Evolutionary conservation across 2,113 vertebrate genomes (phyloP), one percentile per base, ranked within the genome.

Genomic region (Otocyon megalotis): DNA sequence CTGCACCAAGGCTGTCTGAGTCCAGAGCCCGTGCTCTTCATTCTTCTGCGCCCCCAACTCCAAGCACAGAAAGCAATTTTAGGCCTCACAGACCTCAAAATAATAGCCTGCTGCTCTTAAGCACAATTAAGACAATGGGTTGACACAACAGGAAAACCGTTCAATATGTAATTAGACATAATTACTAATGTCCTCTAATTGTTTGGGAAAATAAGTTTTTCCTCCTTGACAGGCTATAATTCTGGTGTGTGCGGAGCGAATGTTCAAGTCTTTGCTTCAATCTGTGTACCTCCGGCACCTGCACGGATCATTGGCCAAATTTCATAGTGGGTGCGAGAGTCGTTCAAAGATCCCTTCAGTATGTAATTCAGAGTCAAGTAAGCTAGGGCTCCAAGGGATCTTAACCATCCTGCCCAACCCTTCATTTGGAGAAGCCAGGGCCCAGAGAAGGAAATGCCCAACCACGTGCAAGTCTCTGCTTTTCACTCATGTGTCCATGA

Each of bases 161-260:
- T 97, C 60, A 71, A 77, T 88, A 56, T 91, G 72, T 63, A 97
- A 98, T 98, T 97, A 98, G 93, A 48, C 95, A 82, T 96, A 98
- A 98, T 98, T 97, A 90, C 92, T 93, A 67, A 96, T 97, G 90
- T 96, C 92, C 96, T 97, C 96, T 98, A 97, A 97, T 97, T 98
- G 97, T 98, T 97, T 97, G 90, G 95, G 97, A 92, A 97, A 97
- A 96, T 97, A 97, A 97, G 94, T 94, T 96, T 96, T 93, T 90
- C 54, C 72, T 77, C 56, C 54, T 88, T 97, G 96, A 98, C 92
- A 97, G 88, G 97, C 92, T 97, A 28, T 97, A 97, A 98, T 98
- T 97, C 94, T 94, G 93, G 92, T 79, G 63, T 63, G 85, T 91
- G 48, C 65, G 19, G 58, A 82, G 88, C 90, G 60, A 95, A 89